phyloP scores from a whole-genome alignment of 1,140 invertebrate species.

The Oreohelix idahoensis region DNA sequence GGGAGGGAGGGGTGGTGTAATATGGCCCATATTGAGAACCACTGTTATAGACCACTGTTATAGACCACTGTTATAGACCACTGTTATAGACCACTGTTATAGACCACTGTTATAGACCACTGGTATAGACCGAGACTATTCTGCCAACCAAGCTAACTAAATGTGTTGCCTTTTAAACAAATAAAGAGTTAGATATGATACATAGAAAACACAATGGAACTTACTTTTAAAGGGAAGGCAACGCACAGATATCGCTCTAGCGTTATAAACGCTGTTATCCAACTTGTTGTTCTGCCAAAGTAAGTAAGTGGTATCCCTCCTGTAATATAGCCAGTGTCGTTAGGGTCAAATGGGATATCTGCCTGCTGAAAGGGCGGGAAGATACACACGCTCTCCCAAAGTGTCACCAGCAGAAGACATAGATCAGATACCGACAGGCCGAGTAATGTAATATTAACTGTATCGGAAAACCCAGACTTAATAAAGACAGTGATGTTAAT shows the following conservation, averaged over 20 bases:
- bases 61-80: too few species aligned
- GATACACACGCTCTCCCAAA: neutral
- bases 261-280: neutral
- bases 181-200: too few species aligned
- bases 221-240: neutral
- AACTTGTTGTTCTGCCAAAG: slow-evolving; percentile 1
- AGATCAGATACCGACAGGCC: neutral
- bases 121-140: too few species aligned
- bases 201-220: neutral
- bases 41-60: too few species aligned
- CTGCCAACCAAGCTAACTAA: too few species aligned
- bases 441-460: neutral
- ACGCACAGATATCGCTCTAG: neutral
- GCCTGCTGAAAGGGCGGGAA: neutral
- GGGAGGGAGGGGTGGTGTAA: too few species aligned
- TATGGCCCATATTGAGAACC: too few species aligned
- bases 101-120: too few species aligned
- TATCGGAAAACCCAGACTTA: neutral
- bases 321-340: neutral
- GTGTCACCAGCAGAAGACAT: neutral
- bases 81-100: too few species aligned
- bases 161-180: too few species aligned
- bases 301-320: neutral
- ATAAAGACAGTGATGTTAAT: neutral
- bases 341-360: neutral